Evolutionary conservation across 2,113 vertebrate species (phyloP).

Genomic region (Larimichthys crocea): DNA sequence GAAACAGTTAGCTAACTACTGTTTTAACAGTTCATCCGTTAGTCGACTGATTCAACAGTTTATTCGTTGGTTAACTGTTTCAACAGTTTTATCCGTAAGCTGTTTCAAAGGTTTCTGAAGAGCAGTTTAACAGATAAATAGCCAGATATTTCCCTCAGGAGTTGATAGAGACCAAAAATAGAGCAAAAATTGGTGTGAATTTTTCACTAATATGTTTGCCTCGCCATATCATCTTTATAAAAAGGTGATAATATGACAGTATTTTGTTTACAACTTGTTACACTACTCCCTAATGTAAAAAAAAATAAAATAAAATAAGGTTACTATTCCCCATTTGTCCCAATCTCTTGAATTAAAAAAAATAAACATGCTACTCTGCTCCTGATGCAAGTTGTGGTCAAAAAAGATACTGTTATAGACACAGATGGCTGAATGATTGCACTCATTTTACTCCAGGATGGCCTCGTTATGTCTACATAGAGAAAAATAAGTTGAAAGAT

Average conservation of each 20-base stretch:
- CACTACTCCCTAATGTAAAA: neutral
- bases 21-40: no score
- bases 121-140: neutral
- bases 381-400: neutral
- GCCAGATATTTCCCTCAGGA: neutral
- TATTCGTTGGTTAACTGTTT: no score
- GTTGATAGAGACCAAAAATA: conserved; percentile 1
- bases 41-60: no score
- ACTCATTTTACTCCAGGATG: neutral
- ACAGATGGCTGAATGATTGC: neutral
- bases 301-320: neutral
- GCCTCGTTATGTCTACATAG: neutral
- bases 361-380: neutral
- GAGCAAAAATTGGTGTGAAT: neutral
- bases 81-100: no score
- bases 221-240: neutral
- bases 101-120: no score
- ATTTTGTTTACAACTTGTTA: neutral
- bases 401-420: neutral
- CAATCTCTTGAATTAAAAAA: neutral
- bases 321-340: neutral
- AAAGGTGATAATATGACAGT: neutral
- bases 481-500: neutral
- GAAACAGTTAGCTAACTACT: no score
- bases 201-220: neutral